Evolutionary conservation across 92 coral and sea anemone species (phyloP).

Genomic region (Zoanthus solanderi): DNA sequence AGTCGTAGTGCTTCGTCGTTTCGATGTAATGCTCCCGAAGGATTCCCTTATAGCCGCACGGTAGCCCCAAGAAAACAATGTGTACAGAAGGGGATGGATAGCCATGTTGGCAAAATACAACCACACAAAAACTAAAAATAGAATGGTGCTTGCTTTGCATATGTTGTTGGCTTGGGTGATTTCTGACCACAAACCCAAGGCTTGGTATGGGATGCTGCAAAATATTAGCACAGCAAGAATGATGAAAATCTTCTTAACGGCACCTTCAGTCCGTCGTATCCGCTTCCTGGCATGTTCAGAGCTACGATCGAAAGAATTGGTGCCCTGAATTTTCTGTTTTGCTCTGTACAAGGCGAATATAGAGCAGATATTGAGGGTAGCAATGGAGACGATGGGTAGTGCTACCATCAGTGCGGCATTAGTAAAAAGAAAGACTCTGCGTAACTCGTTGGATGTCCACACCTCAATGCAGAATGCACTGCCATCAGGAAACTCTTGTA

Average conservation of each 20-base stretch:
- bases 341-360: conserved; percentile 17
- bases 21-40: conserved; percentile 15
- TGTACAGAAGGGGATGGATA: conserved; percentile 25
- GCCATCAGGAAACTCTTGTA: conserved; percentile 17
- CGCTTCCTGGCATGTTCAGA: conserved; percentile 35
- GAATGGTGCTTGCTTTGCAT: background rate
- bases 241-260: conserved; percentile 22
- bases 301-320: conserved; percentile 40
- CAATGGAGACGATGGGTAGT: background rate
- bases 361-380: conserved; percentile 19
- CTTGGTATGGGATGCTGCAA: conserved; percentile 39
- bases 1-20: conserved; percentile 25
- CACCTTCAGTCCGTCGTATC: conserved; percentile 19
- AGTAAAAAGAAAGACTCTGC: conserved; percentile 23
- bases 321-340: conserved; percentile 5
- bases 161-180: background rate
- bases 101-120: conserved; percentile 39
- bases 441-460: conserved; percentile 20
- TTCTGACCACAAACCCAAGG: background rate
- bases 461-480: conserved; percentile 14
- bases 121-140: conserved; percentile 16
- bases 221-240: background rate
- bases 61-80: conserved; percentile 32
- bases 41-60: conserved; percentile 32
- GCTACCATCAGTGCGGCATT: conserved; percentile 5